These are phyloP conservation scores for Bombus waltoni DNA, from an alignment of 1,140 invertebrate genomes.

Conservation along the genomic window DNA sequence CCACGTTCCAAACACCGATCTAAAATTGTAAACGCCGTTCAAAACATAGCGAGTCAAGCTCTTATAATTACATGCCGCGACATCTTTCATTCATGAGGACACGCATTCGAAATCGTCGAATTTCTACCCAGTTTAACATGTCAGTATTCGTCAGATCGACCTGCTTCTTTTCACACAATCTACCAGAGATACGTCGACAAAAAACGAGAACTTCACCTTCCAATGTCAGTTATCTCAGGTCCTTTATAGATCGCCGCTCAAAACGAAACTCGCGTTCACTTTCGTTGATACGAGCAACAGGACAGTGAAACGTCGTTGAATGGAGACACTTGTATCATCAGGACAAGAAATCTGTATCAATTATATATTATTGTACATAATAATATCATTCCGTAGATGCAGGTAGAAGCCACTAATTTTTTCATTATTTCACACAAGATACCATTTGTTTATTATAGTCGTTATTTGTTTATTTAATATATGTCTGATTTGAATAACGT, in stretches of 20 bases:
- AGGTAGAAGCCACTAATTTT: no score
- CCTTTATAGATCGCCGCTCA: background rate
- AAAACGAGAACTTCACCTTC: slow-evolving; percentile 8
- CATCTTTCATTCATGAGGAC: background rate
- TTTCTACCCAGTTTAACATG: background rate
- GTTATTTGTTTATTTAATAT: no score
- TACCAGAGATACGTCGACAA: background rate
- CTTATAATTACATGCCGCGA: background rate
- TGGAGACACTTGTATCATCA: background rate
- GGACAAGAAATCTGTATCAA: slow-evolving; percentile 23
- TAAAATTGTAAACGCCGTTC: background rate
- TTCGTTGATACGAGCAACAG: slow-evolving; percentile 8
- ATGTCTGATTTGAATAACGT: no score
- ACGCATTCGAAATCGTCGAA: background rate
- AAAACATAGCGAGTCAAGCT: background rate
- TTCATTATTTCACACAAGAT: no score
- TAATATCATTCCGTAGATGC: background rate
- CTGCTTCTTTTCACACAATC: background rate
- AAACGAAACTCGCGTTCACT: slow-evolving; percentile 4
- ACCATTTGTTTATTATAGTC: no score
- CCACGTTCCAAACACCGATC: background rate
- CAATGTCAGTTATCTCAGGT: background rate
- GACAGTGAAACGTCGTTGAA: background rate
- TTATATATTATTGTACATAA: background rate
- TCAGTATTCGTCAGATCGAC: background rate